phyloP scores from a whole-genome alignment of 2,797 vertebrate species.

The Thamnophis elegans region DNA sequence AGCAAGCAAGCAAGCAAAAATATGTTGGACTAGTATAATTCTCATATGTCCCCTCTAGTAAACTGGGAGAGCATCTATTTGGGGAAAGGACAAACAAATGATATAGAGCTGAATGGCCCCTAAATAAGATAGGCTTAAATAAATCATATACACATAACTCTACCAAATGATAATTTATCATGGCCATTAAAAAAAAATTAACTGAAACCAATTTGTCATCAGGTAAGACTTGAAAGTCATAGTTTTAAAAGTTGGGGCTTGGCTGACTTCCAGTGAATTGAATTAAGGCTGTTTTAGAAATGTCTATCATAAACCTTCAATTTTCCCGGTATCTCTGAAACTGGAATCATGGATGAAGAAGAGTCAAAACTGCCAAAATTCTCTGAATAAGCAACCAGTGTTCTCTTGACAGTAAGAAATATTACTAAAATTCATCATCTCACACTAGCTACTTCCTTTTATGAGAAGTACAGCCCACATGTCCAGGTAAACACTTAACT shows the following conservation, averaged over 20 bases:
- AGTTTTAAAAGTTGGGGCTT: not conserved
- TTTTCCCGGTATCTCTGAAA: not conserved
- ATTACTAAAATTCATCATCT: slow-evolving; percentile 69
- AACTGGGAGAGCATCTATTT: not conserved
- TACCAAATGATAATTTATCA: not conserved
- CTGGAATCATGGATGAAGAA: slow-evolving; percentile 49
- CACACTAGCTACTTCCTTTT: slow-evolving; percentile 71
- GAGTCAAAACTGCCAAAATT: slow-evolving; percentile 50
- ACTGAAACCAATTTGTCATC: not conserved
- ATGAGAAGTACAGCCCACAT: slow-evolving; percentile 69
- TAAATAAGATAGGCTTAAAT: not conserved
- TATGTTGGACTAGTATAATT: not conserved
- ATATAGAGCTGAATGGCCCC: not conserved
- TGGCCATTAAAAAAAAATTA: not conserved
- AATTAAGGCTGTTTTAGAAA: slow-evolving; percentile 10
- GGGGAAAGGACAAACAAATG: not conserved
- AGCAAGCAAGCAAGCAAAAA: not conserved
- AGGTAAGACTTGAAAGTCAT: not conserved
- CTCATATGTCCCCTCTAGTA: not conserved
- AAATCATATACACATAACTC: not conserved
- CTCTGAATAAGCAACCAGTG: slow-evolving; percentile 45
- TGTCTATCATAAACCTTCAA: not conserved
- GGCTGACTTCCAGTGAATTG: not conserved
- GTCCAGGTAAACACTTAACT: slow-evolving; percentile 62
- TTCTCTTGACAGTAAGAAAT: slow-evolving; percentile 65